Conservation (phyloP, 2,113 vertebrate genomes). For the Argyrosomus japonicus region DNA sequence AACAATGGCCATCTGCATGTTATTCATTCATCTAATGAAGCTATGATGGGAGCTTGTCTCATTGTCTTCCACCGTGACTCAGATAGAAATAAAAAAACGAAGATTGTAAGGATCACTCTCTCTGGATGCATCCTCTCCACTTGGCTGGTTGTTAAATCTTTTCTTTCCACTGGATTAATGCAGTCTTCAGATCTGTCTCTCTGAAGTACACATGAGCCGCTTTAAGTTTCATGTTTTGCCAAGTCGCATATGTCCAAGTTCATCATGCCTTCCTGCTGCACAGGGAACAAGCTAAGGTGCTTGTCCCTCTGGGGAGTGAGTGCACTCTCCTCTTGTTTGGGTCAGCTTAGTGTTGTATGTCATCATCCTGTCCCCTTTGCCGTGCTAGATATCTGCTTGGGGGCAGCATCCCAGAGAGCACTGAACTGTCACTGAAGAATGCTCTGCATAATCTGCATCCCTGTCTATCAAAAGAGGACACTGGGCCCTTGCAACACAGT, state of each 20-base stretch:
- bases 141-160: conserved; percentile 19
- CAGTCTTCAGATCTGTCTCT: background rate
- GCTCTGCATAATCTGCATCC: conserved; percentile 57
- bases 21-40: background rate
- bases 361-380: conserved; percentile 36
- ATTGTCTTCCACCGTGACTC: conserved; percentile 9
- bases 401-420: conserved; percentile 42
- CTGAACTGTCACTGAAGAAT: conserved; percentile 45
- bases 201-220: conserved; percentile 9
- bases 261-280: conserved; percentile 25
- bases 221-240: conserved; percentile 28
- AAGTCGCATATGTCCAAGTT: conserved; percentile 18
- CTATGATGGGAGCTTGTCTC: background rate
- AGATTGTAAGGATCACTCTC: background rate
- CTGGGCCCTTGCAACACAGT: conserved; percentile 20
- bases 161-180: conserved; percentile 8
- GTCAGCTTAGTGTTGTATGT: conserved; percentile 35
- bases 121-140: conserved; percentile 1
- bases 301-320: conserved; percentile 40
- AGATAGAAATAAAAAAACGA: conserved; percentile 14
- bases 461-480: conserved; percentile 58
- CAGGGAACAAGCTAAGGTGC: conserved; percentile 22
- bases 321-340: conserved; percentile 28
- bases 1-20: background rate
- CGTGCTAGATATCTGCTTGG: conserved; percentile 31